Conservation (phyloP, 2,113 vertebrate genomes). For the Ptilorrhoa leucosticta region DNA sequence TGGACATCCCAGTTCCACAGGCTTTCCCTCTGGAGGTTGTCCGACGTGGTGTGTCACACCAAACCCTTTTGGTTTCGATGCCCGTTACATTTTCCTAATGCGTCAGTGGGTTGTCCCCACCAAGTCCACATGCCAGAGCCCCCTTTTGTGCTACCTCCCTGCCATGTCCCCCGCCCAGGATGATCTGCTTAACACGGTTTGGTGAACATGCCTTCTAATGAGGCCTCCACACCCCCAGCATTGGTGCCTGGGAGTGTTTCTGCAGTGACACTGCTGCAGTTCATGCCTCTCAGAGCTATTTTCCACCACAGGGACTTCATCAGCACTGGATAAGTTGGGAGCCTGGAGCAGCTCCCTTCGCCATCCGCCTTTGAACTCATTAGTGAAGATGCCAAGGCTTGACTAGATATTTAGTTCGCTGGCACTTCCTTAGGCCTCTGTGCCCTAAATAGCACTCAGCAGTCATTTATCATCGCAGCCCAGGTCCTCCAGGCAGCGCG, state of each 20-base stretch:
- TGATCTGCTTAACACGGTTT: neutral
- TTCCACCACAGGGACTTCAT: neutral
- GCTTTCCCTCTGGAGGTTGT: neutral
- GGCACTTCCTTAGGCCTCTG: neutral
- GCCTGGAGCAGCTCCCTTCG: neutral
- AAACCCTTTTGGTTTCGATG: neutral
- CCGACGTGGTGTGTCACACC: rapidly evolving
- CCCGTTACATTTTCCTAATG: neutral
- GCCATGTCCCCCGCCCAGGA: neutral
- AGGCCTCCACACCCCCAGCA: rapidly evolving
- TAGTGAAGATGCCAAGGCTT: neutral
- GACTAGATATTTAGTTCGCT: neutral
- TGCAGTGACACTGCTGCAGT: neutral
- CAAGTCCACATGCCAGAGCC: too few relatives aligned
- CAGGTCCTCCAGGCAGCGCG: neutral
- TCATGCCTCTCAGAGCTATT: neutral
- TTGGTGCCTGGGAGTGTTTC: neutral
- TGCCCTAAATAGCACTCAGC: slow-evolving; percentile 41
- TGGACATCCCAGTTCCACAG: neutral
- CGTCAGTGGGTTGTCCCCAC: neutral
- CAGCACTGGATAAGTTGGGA: neutral
- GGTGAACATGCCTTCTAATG: neutral
- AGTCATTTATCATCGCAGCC: slow-evolving; percentile 1
- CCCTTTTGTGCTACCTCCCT: neutral
- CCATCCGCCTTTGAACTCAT: neutral